These are phyloP conservation scores for Drosophila albomicans DNA, from an alignment of 1,140 invertebrate species.

Conservation along the genomic window DNA sequence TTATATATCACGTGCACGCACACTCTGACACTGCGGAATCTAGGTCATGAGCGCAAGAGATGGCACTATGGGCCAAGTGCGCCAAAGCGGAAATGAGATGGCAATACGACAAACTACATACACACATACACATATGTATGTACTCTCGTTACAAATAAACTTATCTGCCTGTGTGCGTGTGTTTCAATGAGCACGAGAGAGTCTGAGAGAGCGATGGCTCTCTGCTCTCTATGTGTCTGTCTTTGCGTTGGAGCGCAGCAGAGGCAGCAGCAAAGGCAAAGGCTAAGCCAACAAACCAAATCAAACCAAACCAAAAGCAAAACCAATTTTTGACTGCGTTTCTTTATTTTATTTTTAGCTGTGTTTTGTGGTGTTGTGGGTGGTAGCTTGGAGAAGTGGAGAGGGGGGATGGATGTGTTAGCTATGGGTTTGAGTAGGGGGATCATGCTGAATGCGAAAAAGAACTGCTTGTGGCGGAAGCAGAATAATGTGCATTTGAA, in stretches of 20 bases:
- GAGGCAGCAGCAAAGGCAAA: conserved; percentile 5
- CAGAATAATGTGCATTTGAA: conserved; percentile 27
- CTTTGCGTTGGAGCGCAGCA: conserved; percentile 14
- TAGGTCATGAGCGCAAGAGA: conserved; percentile 85
- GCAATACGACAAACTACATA: conserved; percentile 67
- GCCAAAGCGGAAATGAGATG: conserved; percentile 83
- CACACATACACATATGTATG: conserved; percentile 49
- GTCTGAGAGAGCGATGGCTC: conserved; percentile 17
- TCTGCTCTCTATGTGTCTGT: conserved; percentile 11
- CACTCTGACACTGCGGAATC: conserved; percentile 69
- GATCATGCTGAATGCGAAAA: conserved; percentile 19
- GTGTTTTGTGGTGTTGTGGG: neutral
- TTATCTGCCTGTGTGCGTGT: neutral
- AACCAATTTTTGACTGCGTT: conserved; percentile 34
- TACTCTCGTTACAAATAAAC: neutral
- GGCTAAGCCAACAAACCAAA: conserved; percentile 38
- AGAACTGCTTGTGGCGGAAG: conserved; percentile 21
- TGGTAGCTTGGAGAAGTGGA: neutral
- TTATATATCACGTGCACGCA: conserved; percentile 80
- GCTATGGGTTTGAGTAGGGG: too few relatives aligned
- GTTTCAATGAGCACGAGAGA: conserved; percentile 8
- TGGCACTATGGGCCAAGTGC: conserved; percentile 78
- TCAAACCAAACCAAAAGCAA: conserved; percentile 32
- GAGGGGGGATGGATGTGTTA: neutral
- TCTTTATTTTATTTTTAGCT: neutral